These are phyloP conservation scores for Antennarius striatus DNA, from an alignment of 2,113 vertebrate genomes.

Conservation along the genomic window DNA sequence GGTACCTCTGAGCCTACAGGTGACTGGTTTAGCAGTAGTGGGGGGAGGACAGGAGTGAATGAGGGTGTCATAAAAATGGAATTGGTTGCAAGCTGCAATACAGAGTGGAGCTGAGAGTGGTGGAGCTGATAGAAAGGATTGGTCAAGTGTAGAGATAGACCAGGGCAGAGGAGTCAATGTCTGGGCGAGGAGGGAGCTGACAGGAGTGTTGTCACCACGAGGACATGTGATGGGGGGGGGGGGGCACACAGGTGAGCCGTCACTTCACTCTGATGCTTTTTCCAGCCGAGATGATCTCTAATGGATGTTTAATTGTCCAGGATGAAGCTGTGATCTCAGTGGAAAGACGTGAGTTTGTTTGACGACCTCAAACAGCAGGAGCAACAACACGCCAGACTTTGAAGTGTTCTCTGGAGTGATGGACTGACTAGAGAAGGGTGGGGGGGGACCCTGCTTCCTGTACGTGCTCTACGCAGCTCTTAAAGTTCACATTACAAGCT, in stretches of 20 bases:
- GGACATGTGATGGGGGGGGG: constrained; percentile 27
- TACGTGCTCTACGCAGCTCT: constrained; percentile 18
- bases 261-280: constrained; percentile 28
- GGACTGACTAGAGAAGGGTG: constrained; percentile 14
- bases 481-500: not conserved
- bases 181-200: constrained; percentile 37
- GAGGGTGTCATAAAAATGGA: constrained; percentile 48
- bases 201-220: constrained; percentile 45
- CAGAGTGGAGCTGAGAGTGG: constrained; percentile 43
- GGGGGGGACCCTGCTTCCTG: constrained; percentile 39
- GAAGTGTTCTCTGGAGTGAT: constrained; percentile 29
- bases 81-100: constrained; percentile 52
- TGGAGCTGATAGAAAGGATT: constrained; percentile 60
- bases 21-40: constrained; percentile 52
- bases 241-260: constrained; percentile 55
- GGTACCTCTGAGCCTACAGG: constrained; percentile 57
- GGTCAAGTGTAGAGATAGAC: constrained; percentile 70
- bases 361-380: constrained; percentile 24
- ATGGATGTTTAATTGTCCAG: constrained; percentile 16
- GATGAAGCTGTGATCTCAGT: constrained; percentile 29
- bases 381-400: constrained; percentile 37
- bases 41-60: constrained; percentile 45
- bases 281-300: constrained; percentile 24
- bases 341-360: constrained; percentile 20
- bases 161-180: constrained; percentile 46